Conservation (phyloP, 2,888 invertebrate species). For the Adelognathus sp. region DNA sequence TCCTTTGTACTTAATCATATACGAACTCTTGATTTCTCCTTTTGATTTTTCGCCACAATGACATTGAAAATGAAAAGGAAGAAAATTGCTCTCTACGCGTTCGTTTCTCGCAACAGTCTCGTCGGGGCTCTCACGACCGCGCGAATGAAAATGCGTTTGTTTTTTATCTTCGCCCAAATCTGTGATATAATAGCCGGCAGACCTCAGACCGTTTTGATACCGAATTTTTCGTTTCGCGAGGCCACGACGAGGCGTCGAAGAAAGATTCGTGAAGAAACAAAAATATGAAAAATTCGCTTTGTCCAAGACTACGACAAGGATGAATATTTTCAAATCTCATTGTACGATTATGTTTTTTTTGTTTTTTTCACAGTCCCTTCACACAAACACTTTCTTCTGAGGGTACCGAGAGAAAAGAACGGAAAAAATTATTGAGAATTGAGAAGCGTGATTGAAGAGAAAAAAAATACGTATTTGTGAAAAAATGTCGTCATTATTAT, state of each 20-base stretch:
- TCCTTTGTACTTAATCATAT: conserved; percentile 49
- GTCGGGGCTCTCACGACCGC: conserved; percentile 58
- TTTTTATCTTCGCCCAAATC: conserved; percentile 75
- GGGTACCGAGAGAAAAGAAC: not conserved
- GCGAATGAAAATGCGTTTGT: conserved; percentile 37
- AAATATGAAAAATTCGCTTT: not conserved
- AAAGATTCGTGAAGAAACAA: not conserved
- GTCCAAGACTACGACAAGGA: conserved; percentile 1
- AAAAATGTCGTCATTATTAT: conserved; percentile 67
- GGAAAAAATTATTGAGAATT: not conserved
- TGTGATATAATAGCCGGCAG: conserved; percentile 77
- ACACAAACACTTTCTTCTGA: not conserved
- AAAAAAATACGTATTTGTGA: conserved; percentile 60
- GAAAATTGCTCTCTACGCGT: not conserved
- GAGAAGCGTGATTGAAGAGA: conserved; percentile 16
- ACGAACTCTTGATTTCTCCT: not conserved
- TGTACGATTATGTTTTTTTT: too few species aligned
- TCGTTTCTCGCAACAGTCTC: conserved; percentile 39
- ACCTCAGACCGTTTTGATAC: conserved; percentile 73
- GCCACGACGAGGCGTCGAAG: conserved; percentile 38
- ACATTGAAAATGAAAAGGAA: not conserved
- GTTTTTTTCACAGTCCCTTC: conserved; percentile 16
- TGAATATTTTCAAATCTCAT: conserved; percentile 30
- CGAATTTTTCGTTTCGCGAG: conserved; percentile 62
- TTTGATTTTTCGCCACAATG: not conserved